A percentile compares a stretch with the other conserved stretches of the same genome.
Evolutionary conservation across 2,797 vertebrate species (phyloP).

Genomic region (Vespertilio murinus): DNA sequence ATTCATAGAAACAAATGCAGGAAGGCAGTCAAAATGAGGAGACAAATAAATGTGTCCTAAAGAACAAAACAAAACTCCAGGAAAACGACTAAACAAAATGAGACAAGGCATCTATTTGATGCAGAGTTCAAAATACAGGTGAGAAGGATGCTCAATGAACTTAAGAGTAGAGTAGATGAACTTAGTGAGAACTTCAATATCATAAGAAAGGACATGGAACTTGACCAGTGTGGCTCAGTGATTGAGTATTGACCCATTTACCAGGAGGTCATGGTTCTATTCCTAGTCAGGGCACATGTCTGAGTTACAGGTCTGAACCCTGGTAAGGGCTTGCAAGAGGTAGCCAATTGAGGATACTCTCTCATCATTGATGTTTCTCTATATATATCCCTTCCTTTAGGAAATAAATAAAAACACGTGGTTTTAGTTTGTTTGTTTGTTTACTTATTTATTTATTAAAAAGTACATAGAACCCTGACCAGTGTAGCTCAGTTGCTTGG

Average conservation of each 20-base stretch:
- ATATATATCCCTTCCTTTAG: too few species aligned
- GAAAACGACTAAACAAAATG: not conserved
- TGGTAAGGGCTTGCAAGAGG: not conserved
- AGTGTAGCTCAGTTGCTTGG: not conserved
- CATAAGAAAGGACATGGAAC: not conserved
- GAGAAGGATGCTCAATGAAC: not conserved
- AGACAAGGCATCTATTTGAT: not conserved
- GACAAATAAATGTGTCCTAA: not conserved
- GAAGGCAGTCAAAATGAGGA: not conserved
- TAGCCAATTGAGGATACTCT: not conserved
- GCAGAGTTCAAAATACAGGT: not conserved
- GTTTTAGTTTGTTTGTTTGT: too few species aligned
- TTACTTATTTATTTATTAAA: too few species aligned
- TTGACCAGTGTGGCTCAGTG: not conserved
- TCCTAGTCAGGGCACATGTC: not conserved
- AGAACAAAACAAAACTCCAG: not conserved
- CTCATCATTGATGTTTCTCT: too few species aligned
- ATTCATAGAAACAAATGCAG: not conserved
- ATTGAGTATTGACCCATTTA: too few species aligned
- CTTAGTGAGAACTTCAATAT: not conserved
- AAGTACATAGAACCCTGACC: not conserved
- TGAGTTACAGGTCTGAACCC: not conserved
- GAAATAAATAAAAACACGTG: too few species aligned
- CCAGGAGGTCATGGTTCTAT: not conserved
- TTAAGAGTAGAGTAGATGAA: not conserved